Evolutionary conservation across 2,888 invertebrate genomes (phyloP).

Genomic region (Cecidostiba fungosa): DNA sequence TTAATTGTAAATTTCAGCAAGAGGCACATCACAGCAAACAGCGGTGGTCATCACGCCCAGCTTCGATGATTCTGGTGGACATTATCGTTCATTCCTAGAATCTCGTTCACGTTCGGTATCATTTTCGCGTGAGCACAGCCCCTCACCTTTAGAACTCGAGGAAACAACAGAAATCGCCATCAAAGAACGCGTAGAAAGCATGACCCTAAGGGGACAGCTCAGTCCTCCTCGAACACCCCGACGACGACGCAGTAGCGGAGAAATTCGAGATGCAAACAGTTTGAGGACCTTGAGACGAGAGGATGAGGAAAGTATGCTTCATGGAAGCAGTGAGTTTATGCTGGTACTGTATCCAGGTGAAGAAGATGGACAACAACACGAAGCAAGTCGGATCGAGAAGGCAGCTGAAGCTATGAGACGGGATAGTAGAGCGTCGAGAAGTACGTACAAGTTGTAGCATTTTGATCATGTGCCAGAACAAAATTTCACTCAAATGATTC

Average conservation of each 20-base stretch:
- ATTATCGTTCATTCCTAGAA: slow-evolving; percentile 62
- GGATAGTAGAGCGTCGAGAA: slow-evolving; percentile 37
- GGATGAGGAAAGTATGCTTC: slow-evolving; percentile 80
- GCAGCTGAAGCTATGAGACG: slow-evolving; percentile 5
- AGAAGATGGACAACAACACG: slow-evolving; percentile 70
- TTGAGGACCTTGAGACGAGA: slow-evolving; percentile 61
- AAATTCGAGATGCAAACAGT: slow-evolving; percentile 19
- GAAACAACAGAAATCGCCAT: slow-evolving; percentile 38
- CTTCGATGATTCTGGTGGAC: slow-evolving; percentile 68
- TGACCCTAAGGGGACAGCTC: neutral
- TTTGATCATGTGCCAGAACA: neutral
- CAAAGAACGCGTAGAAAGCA: slow-evolving; percentile 42
- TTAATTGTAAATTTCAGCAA: slow-evolving; percentile 25
- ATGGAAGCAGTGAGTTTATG: slow-evolving; percentile 91
- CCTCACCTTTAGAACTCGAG: slow-evolving; percentile 67
- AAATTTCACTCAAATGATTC: neutral
- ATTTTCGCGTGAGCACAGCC: slow-evolving; percentile 67
- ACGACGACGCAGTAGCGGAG: slow-evolving; percentile 45
- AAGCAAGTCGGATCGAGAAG: slow-evolving; percentile 36
- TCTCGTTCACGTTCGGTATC: slow-evolving; percentile 62
- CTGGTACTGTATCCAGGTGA: slow-evolving; percentile 87
- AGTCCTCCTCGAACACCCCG: slow-evolving; percentile 38
- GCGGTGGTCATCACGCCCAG: slow-evolving; percentile 65
- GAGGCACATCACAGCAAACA: slow-evolving; percentile 42
- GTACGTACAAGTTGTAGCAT: neutral